Conservation (phyloP, 2,113 vertebrate species). For the Corvus cornix region DNA sequence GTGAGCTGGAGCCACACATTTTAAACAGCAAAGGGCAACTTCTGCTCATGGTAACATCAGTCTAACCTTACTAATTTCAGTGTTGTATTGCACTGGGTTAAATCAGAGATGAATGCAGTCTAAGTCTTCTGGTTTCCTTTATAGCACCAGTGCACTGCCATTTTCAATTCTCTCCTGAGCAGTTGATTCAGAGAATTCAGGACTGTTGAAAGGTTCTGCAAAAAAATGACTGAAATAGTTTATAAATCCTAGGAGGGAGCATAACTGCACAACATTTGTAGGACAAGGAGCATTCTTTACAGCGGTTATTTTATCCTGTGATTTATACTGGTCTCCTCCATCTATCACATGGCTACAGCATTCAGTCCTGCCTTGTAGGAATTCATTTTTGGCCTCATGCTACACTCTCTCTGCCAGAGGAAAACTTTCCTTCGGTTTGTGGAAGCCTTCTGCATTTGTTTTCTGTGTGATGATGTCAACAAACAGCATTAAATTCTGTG, state of each 20-base stretch:
- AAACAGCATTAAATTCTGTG: neutral
- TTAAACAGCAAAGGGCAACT: neutral
- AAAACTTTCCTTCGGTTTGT: neutral
- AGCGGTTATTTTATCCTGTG: constrained; percentile 8
- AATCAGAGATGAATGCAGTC: neutral
- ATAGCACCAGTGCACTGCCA: neutral
- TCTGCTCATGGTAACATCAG: neutral
- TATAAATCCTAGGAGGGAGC: constrained; percentile 50
- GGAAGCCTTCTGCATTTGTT: neutral
- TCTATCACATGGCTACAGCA: neutral
- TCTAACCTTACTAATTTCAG: neutral
- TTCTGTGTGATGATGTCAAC: neutral
- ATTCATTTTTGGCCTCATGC: constrained; percentile 13
- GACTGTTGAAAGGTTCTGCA: constrained; percentile 22
- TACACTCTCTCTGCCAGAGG: neutral
- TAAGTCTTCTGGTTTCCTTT: neutral
- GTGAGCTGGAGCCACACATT: neutral
- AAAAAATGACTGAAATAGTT: constrained; percentile 35
- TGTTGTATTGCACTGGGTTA: neutral
- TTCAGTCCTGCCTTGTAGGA: constrained; percentile 13
- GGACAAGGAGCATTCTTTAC: constrained; percentile 43
- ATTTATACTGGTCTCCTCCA: constrained; percentile 33
- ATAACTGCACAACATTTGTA: constrained; percentile 16
- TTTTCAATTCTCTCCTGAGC: constrained; percentile 17
- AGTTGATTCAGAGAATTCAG: constrained; percentile 11